Conservation (phyloP, 37 sponge, comb jelly and placozoan species). For the Cliona cf. orientalis region DNA sequence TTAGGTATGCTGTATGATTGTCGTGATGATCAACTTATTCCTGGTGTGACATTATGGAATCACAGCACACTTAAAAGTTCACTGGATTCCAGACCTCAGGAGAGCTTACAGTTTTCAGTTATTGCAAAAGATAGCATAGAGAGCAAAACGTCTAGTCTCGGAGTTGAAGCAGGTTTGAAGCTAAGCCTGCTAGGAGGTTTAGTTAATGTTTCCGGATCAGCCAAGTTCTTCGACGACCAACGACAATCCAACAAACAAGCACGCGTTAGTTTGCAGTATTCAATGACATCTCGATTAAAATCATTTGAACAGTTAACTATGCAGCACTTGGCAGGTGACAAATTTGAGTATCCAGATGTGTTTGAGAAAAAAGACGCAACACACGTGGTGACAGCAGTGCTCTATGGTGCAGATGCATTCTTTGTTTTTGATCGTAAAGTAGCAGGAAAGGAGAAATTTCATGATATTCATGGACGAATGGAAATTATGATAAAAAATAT, state of each 20-base stretch:
- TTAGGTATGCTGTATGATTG: constrained; percentile 63
- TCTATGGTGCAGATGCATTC: constrained; percentile 60
- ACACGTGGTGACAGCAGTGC: constrained; percentile 41
- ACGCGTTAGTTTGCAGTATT: constrained; percentile 51
- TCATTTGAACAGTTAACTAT: constrained; percentile 44
- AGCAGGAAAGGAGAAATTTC: not conserved
- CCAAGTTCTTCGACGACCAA: constrained; percentile 41
- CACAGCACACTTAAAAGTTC: constrained; percentile 5
- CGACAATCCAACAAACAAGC: constrained; percentile 40
- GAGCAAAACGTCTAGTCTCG: constrained; percentile 26
- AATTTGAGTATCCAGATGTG: constrained; percentile 26
- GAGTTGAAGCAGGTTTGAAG: constrained; percentile 19
- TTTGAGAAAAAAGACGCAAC: constrained; percentile 27
- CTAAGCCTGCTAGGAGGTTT: constrained; percentile 47
- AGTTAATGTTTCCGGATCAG: constrained; percentile 26
- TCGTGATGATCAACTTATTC: constrained; percentile 41
- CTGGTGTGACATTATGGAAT: constrained; percentile 42
- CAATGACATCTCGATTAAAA: constrained; percentile 1
- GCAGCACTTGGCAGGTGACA: constrained; percentile 29
- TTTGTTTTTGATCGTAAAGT: constrained; percentile 48
- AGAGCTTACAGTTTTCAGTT: constrained; percentile 10
- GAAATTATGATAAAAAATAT: constrained; percentile 8
- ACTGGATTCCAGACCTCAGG: not conserved
- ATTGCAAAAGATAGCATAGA: constrained; percentile 35
- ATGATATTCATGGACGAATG: constrained; percentile 6